These are phyloP conservation scores for Microcebus tavaratra DNA, from an alignment of 2,113 vertebrate species.

Conservation along the genomic window DNA sequence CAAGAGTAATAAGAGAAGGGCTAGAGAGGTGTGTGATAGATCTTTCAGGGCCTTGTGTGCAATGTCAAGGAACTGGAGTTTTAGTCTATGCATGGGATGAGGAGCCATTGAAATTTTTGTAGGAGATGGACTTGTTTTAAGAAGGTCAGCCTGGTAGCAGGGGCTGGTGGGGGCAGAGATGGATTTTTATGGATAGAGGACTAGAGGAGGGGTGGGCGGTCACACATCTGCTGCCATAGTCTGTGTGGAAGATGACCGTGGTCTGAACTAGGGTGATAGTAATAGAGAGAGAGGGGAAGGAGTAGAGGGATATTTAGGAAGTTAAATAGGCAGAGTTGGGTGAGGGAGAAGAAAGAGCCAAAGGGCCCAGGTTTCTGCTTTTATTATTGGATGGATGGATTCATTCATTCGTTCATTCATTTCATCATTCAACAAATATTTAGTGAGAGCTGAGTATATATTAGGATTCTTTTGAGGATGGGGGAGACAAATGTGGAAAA, in stretches of 20 bases:
- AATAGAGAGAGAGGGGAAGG: background rate
- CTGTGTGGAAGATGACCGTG: background rate
- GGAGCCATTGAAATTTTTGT: background rate
- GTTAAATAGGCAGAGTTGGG: background rate
- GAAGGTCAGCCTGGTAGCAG: background rate
- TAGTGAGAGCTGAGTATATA: background rate
- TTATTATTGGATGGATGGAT: background rate
- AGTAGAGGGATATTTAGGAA: background rate
- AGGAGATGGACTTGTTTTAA: background rate
- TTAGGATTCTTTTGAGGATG: background rate
- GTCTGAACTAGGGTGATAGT: background rate
- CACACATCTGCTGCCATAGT: background rate
- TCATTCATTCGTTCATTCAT: background rate
- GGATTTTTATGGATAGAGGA: background rate
- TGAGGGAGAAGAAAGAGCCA: background rate
- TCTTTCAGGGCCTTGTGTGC: background rate
- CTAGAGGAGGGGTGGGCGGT: background rate
- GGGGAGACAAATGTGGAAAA: background rate
- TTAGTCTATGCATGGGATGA: background rate
- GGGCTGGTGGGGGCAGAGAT: background rate
- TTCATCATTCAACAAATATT: background rate
- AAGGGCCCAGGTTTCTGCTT: background rate
- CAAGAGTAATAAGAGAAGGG: background rate
- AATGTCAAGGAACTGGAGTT: background rate
- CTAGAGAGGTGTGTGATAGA: background rate